A percentile compares a stretch with the other conserved stretches of the same genome.
phyloP scores from a whole-genome alignment of 2,888 invertebrate species.

The Drosophila antonietae region DNA sequence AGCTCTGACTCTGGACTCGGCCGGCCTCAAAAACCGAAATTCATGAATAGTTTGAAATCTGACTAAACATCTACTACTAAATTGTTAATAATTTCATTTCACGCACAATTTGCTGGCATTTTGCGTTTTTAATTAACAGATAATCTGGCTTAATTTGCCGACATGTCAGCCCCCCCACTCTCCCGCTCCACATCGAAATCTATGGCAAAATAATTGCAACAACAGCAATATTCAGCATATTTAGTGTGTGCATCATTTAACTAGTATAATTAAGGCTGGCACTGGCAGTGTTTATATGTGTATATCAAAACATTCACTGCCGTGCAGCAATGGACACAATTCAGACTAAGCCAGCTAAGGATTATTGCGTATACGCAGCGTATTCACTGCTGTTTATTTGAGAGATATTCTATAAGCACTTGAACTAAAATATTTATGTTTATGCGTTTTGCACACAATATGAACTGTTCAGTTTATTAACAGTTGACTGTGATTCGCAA shows the following conservation, averaged over 20 bases:
- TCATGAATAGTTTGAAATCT: slow-evolving; percentile 4
- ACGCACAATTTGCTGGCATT: slow-evolving; percentile 41
- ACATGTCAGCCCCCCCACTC: neutral
- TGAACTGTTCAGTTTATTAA: neutral
- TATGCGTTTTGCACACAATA: neutral
- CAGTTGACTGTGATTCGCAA: neutral
- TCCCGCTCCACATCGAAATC: slow-evolving; percentile 19
- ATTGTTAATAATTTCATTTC: slow-evolving; percentile 21
- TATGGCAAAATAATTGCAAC: slow-evolving; percentile 35
- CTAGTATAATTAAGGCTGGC: slow-evolving; percentile 42
- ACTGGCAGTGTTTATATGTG: slow-evolving; percentile 18
- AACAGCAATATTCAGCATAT: slow-evolving; percentile 5
- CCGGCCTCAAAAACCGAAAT: neutral
- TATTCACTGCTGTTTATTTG: neutral
- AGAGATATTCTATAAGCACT: slow-evolving; percentile 2
- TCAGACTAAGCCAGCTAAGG: neutral
- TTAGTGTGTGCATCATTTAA: slow-evolving; percentile 29
- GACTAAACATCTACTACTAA: slow-evolving; percentile 1
- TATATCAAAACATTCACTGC: slow-evolving; percentile 12
- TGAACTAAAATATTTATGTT: slow-evolving; percentile 12
- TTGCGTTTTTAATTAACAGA: slow-evolving; percentile 63
- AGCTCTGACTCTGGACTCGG: neutral
- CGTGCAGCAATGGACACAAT: slow-evolving; percentile 7
- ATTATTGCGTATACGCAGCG: slow-evolving; percentile 38
- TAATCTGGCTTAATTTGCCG: slow-evolving; percentile 54